Evolutionary conservation across 2,888 invertebrate species (phyloP).

Genomic region (Drosophila suboccidentalis): DNA sequence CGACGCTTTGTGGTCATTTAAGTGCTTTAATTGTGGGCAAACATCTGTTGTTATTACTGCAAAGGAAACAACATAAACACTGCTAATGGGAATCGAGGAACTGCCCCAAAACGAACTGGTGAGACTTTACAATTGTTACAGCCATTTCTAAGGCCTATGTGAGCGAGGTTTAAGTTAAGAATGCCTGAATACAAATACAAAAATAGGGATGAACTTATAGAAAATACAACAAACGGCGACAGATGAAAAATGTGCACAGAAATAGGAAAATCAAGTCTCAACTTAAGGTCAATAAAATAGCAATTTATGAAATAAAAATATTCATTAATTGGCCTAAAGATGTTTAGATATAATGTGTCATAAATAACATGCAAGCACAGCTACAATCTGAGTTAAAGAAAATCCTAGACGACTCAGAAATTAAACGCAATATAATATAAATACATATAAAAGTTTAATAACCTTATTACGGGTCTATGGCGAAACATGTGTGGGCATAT

Average conservation of each 20-base stretch:
- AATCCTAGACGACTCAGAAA: conserved; percentile 1
- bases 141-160: background rate
- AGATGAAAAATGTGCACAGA: background rate
- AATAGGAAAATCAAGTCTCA: background rate
- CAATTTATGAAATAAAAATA: background rate
- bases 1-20: conserved; percentile 48
- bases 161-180: background rate
- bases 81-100: conserved; percentile 41
- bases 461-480: conserved; percentile 6
- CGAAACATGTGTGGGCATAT: conserved; percentile 24
- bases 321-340: background rate
- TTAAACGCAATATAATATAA: conserved; percentile 6
- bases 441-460: conserved; percentile 30
- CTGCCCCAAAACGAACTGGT: conserved; percentile 16
- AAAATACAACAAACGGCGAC: background rate
- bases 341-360: background rate
- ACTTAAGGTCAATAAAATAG: background rate
- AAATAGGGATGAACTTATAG: background rate
- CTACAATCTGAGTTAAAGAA: background rate
- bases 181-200: background rate
- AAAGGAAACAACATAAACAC: conserved; percentile 43
- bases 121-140: conserved; percentile 21
- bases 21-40: conserved; percentile 60
- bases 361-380: background rate
- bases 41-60: conserved; percentile 47